Evolutionary conservation across 2,797 vertebrate species (phyloP), one percentile per base, ranked within the genome.

Genomic region (Alectoris magna): DNA sequence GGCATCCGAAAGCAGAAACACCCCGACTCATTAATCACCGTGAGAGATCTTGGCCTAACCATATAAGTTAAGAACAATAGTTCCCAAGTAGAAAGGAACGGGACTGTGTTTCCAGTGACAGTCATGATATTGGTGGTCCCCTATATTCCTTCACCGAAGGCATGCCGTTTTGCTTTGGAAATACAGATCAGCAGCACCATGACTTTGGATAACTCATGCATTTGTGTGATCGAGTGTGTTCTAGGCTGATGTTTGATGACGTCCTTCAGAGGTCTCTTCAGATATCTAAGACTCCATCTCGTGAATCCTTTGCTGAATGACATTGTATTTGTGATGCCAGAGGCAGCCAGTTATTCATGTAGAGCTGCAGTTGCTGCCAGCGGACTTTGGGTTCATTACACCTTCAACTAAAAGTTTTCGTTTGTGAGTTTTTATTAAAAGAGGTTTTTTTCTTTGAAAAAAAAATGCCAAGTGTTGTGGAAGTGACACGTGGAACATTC

Each of bases 1-100:
- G 91, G 67, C 87, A 81, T 85, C 95, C 76, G n/a, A 80, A 91
- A 91, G 69, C 88, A 91, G 87, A 79, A 91, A 76, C 43, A 26
- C 23, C 73, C 48, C 0, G 1, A 36, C 26, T 85, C 49, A 17
- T 80, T 88, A 94, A 83, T 80, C 23, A 2, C 43, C 53, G n/a
- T 16, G 63, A 72, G 67, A 89, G 49, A 89, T 80, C 81, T 91
- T 77, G 43, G 58, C 55, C 55, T 73, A 34, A 31, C 66, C 24
- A 2, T 84, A 34, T 84, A 80, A 51, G 27, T 84, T 80, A 84
- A 81, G 59, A 85, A 14, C 22, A 85, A 8, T 31, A 58, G 73
- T 56, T 80, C 27, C 39, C 43, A 44, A 36, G 15, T 19, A 59
- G 86, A 66, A 83, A 92, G 56, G 67, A 85, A 13, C 36, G 7